Conservation (phyloP, 2,113 vertebrate genomes). For the Clarias batrachus region DNA sequence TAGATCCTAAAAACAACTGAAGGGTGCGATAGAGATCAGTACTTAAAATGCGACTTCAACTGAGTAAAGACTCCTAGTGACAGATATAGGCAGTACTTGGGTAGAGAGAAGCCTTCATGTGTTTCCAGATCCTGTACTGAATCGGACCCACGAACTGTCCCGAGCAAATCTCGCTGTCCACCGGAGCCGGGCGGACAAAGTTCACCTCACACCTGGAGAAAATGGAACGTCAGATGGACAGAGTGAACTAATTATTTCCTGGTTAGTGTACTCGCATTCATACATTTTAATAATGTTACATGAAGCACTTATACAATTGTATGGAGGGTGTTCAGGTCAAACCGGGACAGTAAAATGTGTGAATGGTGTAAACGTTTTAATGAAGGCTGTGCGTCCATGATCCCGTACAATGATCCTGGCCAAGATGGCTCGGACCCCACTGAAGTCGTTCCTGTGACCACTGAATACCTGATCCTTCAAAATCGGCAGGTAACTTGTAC, state of each 20-base stretch:
- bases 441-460: too few species aligned
- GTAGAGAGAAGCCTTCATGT: slow-evolving; percentile 74
- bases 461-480: too few species aligned
- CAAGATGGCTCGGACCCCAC: too few species aligned
- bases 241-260: not conserved
- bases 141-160: slow-evolving; percentile 72
- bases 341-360: too few species aligned
- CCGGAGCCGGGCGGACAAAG: slow-evolving; percentile 62
- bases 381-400: too few species aligned
- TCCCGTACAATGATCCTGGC: too few species aligned
- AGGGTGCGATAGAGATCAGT: not conserved
- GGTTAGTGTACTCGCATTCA: not conserved
- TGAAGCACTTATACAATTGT: not conserved
- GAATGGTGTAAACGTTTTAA: too few species aligned
- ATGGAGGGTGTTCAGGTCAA: too few species aligned
- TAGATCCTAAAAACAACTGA: not conserved
- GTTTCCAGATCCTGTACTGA: slow-evolving; percentile 78
- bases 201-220: slow-evolving; percentile 67
- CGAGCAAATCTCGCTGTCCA: slow-evolving; percentile 64
- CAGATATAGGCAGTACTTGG: slow-evolving; percentile 62
- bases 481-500: too few species aligned
- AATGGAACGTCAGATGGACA: not conserved
- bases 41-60: not conserved
- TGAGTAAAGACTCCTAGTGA: too few species aligned
- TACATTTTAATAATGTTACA: not conserved